Base-by-base conservation (phyloP, 2,888 invertebrate genomes). In the Cheilosia pagana region DNA sequence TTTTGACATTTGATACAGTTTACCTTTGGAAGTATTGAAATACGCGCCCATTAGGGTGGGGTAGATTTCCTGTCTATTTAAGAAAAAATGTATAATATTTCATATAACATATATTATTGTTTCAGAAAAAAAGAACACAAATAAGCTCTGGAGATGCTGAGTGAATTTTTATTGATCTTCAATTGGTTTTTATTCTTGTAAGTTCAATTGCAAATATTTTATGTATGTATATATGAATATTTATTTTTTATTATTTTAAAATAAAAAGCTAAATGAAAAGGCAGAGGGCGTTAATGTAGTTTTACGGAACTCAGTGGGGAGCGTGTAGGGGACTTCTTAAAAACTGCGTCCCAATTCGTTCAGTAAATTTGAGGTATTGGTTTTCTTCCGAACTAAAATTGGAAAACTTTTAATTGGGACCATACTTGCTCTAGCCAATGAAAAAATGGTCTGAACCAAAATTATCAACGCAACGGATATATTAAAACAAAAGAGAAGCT, bases 31-130 rank as follows among this genome's bases (percentile, higher is more conserved):
- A 39, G n/a, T 23, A 39, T 65, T 25, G 39, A 39, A 53, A 25
- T 41, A 52, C 2, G 25, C 25, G 8, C 19, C 45, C 28, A 41
- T 39, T 14, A 19, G 28, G 14, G 23, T 19, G 43, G 14, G 8
- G 21, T 21, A 8, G 28, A 28, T 45, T 31, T 7, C 25, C 1
- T 12, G 3, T 31, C 7, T 12, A 53, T n/a, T 39, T 7, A 23
- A 16, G 12, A 25, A 25, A 25, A 52, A 39, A 48, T 35, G 6
- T 5, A 21, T 60, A 43, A n/a, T 21, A 10, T 23, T 52, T 65
- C 5, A 23, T 67, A 28, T 67, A 41, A 53, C 14, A 41, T 53
- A 41, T 53, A 35, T 55, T 68, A 43, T 45, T 68, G 16, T 41
- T 68, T 68, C 55, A 65, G 65, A 65, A 5, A 45, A 19, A 2